Percentiles rank a stretch among this genome's conserved stretches.
Conservation (phyloP, 1,140 invertebrate genomes). For the Drosophila ironensis region DNA sequence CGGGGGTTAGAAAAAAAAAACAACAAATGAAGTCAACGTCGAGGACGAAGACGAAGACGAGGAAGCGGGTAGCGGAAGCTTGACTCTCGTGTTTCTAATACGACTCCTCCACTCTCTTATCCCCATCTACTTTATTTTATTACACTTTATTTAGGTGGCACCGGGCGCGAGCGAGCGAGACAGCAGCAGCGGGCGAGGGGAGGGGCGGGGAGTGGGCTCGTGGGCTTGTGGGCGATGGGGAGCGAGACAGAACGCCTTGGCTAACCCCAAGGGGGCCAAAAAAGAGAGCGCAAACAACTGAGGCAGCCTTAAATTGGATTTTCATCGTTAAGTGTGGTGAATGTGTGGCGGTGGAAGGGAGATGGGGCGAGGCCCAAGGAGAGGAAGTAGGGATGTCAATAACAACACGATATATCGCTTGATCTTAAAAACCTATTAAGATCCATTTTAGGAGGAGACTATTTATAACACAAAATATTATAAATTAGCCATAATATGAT, state of each 20-base stretch:
- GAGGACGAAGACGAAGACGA: neutral
- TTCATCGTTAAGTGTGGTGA: conserved; percentile 76
- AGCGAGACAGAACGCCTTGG: conserved; percentile 3
- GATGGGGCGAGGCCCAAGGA: neutral
- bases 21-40: conserved; percentile 1
- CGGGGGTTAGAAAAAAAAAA: conserved; percentile 1
- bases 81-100: conserved; percentile 12
- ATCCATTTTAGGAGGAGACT: neutral
- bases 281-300: conserved; percentile 42
- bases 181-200: neutral
- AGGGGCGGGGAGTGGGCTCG: too few species aligned
- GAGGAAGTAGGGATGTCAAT: neutral
- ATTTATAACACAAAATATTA: too few species aligned
- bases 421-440: neutral
- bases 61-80: conserved; percentile 15
- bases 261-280: conserved; percentile 18
- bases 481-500: too few species aligned
- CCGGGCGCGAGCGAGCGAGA: neutral
- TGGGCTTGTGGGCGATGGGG: too few species aligned
- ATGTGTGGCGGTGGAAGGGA: conserved; percentile 19
- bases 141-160: conserved; percentile 60
- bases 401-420: neutral
- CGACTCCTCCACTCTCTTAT: conserved; percentile 18
- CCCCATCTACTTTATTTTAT: conserved; percentile 81
- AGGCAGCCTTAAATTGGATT: conserved; percentile 78